Evolutionary conservation across 92 coral and sea anemone species (phyloP).

Genomic region (Ricordea florida): DNA sequence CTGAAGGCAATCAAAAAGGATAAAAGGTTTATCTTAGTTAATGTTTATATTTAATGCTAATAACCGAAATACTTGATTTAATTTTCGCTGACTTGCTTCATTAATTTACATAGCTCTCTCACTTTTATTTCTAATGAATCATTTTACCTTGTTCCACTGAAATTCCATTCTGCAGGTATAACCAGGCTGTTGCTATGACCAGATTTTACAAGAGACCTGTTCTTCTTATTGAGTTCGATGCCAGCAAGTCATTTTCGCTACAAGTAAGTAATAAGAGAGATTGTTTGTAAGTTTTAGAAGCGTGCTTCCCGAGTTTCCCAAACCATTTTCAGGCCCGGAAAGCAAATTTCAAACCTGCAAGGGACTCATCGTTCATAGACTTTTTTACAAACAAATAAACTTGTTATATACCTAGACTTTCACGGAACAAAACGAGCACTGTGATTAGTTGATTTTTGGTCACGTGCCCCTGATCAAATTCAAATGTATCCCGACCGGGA

Average conservation of each 20-base stretch:
- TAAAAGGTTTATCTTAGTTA: too few species aligned
- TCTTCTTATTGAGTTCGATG: conserved; percentile 94
- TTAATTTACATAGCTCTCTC: not conserved
- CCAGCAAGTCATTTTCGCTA: conserved; percentile 94
- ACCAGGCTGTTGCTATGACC: conserved; percentile 97
- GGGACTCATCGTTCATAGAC: too few species aligned
- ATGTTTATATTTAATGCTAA: not conserved
- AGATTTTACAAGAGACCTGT: conserved; percentile 95
- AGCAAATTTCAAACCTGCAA: too few species aligned
- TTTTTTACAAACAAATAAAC: too few species aligned
- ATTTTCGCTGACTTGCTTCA: not conserved
- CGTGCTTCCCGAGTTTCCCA: too few species aligned
- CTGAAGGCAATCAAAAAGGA: too few species aligned
- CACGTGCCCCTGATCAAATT: too few species aligned
- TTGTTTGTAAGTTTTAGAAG: not conserved
- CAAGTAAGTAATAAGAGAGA: conserved; percentile 59
- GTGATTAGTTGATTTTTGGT: too few species aligned
- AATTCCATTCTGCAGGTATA: conserved; percentile 69
- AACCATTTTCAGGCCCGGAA: too few species aligned
- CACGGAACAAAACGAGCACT: too few species aligned
- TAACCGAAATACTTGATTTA: not conserved
- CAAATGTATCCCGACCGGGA: too few species aligned
- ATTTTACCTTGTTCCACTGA: not conserved
- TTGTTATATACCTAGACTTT: too few species aligned
- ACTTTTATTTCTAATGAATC: not conserved